A percentile compares a stretch with the other conserved stretches of the same genome.
Conservation (phyloP, 2,113 vertebrate species). For the Procavia capensis region DNA sequence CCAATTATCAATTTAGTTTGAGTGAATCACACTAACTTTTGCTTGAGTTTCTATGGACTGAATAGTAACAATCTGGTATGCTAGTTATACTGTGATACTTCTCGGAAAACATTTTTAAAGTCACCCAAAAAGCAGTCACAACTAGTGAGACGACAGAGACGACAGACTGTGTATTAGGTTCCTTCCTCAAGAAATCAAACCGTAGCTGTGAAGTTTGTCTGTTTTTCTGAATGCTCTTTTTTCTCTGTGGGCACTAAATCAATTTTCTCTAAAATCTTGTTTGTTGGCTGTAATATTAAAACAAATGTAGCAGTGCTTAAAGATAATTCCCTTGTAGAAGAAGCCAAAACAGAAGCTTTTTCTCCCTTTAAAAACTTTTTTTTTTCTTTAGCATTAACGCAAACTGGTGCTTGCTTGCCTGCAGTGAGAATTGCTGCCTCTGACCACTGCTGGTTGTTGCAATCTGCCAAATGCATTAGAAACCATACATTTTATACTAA, state of each 20-base stretch:
- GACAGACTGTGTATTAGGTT: background rate
- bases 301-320: conserved; percentile 39
- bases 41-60: background rate
- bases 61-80: background rate
- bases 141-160: background rate
- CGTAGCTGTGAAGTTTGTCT: background rate
- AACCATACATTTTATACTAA: background rate
- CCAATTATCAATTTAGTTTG: background rate
- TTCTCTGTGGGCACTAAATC: conserved; percentile 12
- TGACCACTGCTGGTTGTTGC: conserved; percentile 16
- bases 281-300: conserved; percentile 19
- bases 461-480: background rate
- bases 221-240: background rate
- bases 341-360: conserved; percentile 38
- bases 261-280: background rate
- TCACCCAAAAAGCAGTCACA: background rate
- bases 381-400: conserved; percentile 50
- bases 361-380: background rate
- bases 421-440: background rate
- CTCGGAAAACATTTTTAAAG: background rate
- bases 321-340: conserved; percentile 18
- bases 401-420: background rate
- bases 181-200: conserved; percentile 20
- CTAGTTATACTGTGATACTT: background rate
- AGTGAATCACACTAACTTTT: background rate